Evolutionary conservation across 2,797 vertebrate species (phyloP).

Genomic region (Merluccius polli): DNA sequence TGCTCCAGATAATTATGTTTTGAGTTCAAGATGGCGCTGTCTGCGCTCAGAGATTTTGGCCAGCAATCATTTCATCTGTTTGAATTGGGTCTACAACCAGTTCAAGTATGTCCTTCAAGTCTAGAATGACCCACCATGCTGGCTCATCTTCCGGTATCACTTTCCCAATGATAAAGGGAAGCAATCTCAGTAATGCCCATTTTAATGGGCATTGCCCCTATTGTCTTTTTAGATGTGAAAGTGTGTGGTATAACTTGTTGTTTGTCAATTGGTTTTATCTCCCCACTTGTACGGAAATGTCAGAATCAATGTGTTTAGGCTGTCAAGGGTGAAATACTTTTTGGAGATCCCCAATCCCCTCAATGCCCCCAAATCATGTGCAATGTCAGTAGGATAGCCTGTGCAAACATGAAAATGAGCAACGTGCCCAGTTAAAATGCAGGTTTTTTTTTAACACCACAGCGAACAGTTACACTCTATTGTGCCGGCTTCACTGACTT

Average conservation of each 20-base stretch:
- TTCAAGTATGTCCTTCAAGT: conserved; percentile 15
- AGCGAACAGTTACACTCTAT: too few relatives aligned
- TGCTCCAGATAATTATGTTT: neutral
- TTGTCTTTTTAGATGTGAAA: conserved; percentile 12
- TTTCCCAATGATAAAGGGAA: conserved; percentile 22
- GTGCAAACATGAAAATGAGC: too few relatives aligned
- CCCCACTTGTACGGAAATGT: neutral
- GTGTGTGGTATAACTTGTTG: conserved; percentile 14
- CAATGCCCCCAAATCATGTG: too few relatives aligned
- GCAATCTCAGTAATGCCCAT: neutral
- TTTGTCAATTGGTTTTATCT: conserved; percentile 1
- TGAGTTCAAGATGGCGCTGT: neutral
- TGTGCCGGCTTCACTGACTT: too few relatives aligned
- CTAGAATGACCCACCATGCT: conserved; percentile 10
- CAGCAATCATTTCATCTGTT: neutral
- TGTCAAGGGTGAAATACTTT: conserved; percentile 14
- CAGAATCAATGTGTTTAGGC: conserved; percentile 17
- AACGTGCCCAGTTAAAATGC: too few relatives aligned
- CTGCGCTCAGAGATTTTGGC: neutral
- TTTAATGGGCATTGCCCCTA: neutral
- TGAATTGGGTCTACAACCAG: neutral
- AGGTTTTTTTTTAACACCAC: too few relatives aligned
- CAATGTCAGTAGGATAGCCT: too few relatives aligned
- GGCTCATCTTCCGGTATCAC: conserved; percentile 25
- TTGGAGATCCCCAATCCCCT: too few relatives aligned